Evolutionary conservation across 2,888 invertebrate species (phyloP).

Genomic region (Hirtodrosophila confusa): DNA sequence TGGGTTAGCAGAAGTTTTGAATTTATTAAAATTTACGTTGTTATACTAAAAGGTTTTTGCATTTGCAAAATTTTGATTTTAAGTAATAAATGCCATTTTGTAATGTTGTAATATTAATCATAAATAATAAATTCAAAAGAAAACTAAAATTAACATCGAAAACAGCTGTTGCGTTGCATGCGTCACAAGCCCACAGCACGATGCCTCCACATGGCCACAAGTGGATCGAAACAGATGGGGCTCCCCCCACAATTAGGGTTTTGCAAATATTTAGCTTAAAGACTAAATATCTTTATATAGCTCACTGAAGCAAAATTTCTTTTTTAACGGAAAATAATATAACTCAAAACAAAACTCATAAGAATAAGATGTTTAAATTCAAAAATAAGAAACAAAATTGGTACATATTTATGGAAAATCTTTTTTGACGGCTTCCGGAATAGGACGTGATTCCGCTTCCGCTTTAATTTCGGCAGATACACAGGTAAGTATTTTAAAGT

Average conservation of each 20-base stretch:
- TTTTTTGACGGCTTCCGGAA: no score
- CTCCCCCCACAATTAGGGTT: background rate
- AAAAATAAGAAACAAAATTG: no score
- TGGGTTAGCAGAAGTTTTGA: conserved; percentile 55
- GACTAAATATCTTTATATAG: conserved; percentile 6
- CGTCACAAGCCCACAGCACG: conserved; percentile 13
- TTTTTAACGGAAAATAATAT: no score
- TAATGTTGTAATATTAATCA: conserved; percentile 2
- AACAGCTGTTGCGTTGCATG: conserved; percentile 32
- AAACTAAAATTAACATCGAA: conserved; percentile 1
- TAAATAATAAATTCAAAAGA: conserved; percentile 3
- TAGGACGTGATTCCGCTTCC: no score
- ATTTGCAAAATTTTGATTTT: conserved; percentile 23
- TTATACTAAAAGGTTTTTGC: conserved; percentile 50
- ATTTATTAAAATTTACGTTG: conserved; percentile 74
- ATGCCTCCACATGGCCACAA: conserved; percentile 14
- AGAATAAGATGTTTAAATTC: no score
- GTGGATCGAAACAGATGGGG: conserved; percentile 17
- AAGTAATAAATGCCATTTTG: conserved; percentile 6
- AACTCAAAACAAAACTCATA: no score
- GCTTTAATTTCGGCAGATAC: no score
- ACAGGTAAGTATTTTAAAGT: no score
- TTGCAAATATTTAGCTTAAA: conserved; percentile 8
- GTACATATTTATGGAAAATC: no score
- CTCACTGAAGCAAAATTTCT: background rate